Evolutionary conservation across 2,888 invertebrate species (phyloP).

Genomic region (Drosophila antonietae): DNA sequence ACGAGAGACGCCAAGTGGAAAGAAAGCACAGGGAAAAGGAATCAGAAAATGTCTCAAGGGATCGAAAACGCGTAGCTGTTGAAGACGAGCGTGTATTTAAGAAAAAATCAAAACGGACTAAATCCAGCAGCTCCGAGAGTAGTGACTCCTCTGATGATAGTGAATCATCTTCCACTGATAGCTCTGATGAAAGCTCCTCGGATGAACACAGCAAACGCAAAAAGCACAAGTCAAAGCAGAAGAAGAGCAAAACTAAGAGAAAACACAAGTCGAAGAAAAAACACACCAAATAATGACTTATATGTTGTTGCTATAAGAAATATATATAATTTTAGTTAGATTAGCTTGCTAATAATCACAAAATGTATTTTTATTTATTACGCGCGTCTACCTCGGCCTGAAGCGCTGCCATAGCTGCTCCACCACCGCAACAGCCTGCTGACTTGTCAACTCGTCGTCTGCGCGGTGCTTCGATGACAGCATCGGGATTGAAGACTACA

Average conservation of each 20-base stretch:
- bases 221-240: slow-evolving; percentile 59
- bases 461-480: slow-evolving; percentile 82
- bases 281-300: slow-evolving; percentile 56
- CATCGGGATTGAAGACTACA: slow-evolving; percentile 87
- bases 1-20: not conserved
- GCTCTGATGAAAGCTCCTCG: slow-evolving; percentile 61
- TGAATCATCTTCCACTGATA: slow-evolving; percentile 49
- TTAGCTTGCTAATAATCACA: slow-evolving; percentile 29
- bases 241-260: slow-evolving; percentile 54
- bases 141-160: slow-evolving; percentile 43
- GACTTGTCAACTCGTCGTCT: slow-evolving; percentile 45
- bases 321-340: slow-evolving; percentile 37
- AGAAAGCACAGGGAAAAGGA: slow-evolving; percentile 2
- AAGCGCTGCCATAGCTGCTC: slow-evolving; percentile 64
- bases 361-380: slow-evolving; percentile 55
- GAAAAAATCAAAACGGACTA: slow-evolving; percentile 58
- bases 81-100: slow-evolving; percentile 45
- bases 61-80: slow-evolving; percentile 21
- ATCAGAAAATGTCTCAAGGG: slow-evolving; percentile 9
- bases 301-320: not conserved
- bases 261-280: slow-evolving; percentile 63
- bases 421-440: slow-evolving; percentile 63
- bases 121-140: slow-evolving; percentile 52
- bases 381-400: slow-evolving; percentile 46
- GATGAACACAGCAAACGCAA: slow-evolving; percentile 68